Base-by-base conservation (phyloP, 2,113 vertebrate species). In the Alectura lathami region DNA sequence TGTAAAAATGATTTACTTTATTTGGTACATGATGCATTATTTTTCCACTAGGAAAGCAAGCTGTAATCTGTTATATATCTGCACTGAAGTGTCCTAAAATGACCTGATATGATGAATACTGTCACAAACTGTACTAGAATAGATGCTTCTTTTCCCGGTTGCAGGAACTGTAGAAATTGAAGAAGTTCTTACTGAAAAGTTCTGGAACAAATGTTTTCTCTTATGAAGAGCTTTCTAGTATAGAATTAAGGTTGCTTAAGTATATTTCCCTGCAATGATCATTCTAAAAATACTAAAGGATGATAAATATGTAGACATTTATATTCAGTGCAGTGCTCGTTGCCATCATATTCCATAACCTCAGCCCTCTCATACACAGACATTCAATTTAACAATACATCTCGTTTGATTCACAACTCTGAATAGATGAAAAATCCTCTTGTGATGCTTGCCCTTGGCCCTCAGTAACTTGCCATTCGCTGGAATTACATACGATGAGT, bases 231-330 rank as follows among this genome's bases (percentile, higher is more conserved):
- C 8, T 85, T 89, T 89, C 56, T 57, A 89, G 30, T 77, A 36
- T 17, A 87, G 69, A 91, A 89, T 86, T 75, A 51, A 89, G 83
- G 76, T 90, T 83, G 43, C 13, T 5, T 89, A 69, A 91, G 85
- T 94, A 3, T 83, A 86, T 91, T 93, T 93, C 76, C 68, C 90
- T 88, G 82, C 85, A 88, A 60, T 56, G 48, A 89, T 82, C 74
- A 79, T 87, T 81, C 86, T 93, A 87, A 93, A 95, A 95, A 95
- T 94, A 91, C 73, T 32, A 76, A 51, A 38, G 20, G 34, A 83
- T 91, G 79, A 93, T 96, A 97, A 97, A 93, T 87, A 96, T 93
- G 69, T 89, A 94, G 89, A 89, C 83, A 76, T 93, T 93, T 91
- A 89, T 75, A 94, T 91, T 88, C 88, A 91, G 38, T 59, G 38